Base-by-base conservation (phyloP, 2,113 vertebrate genomes). In the Meriones unguiculatus region DNA sequence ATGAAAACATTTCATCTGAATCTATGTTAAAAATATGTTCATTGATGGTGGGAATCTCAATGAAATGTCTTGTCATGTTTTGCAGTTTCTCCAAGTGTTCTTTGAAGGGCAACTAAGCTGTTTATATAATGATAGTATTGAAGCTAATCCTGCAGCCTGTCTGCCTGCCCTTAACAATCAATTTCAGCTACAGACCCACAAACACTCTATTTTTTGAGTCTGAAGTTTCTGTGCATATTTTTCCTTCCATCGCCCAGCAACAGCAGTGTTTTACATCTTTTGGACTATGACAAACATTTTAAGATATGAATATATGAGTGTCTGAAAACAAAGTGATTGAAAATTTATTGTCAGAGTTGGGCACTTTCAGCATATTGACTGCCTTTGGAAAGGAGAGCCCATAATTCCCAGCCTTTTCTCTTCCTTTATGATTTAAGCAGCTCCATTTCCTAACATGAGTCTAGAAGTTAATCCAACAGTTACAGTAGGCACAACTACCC, bases 261-360 rank as follows among this genome's bases (percentile, higher is more conserved):
- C 97, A 98, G 98, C 97, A 98, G 97, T 96, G 95, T 98, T 98
- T 98, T 96, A 98, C 98, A 98, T 97, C 95, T 97, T 97, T 95
- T 0, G 35, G 86, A 93, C 97, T 93, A 91, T 13, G 72, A 95
- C 97, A 98, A 98, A 98, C 97, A 97, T 97, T 97, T 92, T 91
- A 97, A 98, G 97, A 98, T 95, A 98, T 98, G 97, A 98, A 98
- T 96, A 98, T 12, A 93, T 73, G 86, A 98, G 94, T 98, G 97
- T 98, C 98, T 98, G 96, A 98, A 98, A 98, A 98, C 95, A 96
- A 98, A 98, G 97, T 98, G 97, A 98, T 98, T 98, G 96, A 94
- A 97, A 98, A 95, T 94, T 72, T 98, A 98, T 98, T 98, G 98
- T 98, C 95, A 98, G 98, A 98, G 84, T 97, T 46, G 84, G 97